Conservation (phyloP, 1,140 invertebrate genomes). For the Drosophila gunungcola region DNA sequence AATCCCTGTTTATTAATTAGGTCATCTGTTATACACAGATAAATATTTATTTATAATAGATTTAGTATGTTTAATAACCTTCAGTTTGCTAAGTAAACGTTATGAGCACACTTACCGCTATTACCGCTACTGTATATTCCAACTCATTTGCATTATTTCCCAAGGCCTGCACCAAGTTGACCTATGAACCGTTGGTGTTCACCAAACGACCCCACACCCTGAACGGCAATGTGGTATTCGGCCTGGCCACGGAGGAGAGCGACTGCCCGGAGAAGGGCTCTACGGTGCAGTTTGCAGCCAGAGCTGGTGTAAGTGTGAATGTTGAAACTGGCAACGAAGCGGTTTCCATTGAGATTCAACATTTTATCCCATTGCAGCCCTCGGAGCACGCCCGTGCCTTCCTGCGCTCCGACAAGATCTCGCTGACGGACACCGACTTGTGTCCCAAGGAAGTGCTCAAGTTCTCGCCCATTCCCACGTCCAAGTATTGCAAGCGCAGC, state of each 20-base stretch:
- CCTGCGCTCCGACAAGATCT: slow-evolving; percentile 69
- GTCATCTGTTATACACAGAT: too few relatives aligned
- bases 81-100: too few relatives aligned
- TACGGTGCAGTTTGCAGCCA: slow-evolving; percentile 65
- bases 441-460: slow-evolving; percentile 84
- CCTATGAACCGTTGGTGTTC: slow-evolving; percentile 80
- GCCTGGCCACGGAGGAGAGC: slow-evolving; percentile 57
- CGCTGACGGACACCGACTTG: slow-evolving; percentile 75
- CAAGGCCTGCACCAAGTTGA: slow-evolving; percentile 76
- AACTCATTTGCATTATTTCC: slow-evolving; percentile 16
- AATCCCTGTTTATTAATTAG: too few relatives aligned
- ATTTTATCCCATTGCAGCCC: slow-evolving; percentile 46
- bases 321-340: too few relatives aligned
- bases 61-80: not conserved
- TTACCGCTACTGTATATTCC: not conserved
- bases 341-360: not conserved
- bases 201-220: slow-evolving; percentile 81
- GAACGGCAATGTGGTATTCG: slow-evolving; percentile 73
- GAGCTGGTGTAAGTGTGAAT: slow-evolving; percentile 72
- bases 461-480: slow-evolving; percentile 80
- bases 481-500: slow-evolving; percentile 79
- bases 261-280: slow-evolving; percentile 70
- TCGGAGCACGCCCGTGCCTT: slow-evolving; percentile 79
- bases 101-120: not conserved
- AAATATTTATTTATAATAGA: too few relatives aligned